Evolutionary conservation across 92 coral and sea anemone genomes (phyloP).

Genomic region (Umimayanthus kanabou): DNA sequence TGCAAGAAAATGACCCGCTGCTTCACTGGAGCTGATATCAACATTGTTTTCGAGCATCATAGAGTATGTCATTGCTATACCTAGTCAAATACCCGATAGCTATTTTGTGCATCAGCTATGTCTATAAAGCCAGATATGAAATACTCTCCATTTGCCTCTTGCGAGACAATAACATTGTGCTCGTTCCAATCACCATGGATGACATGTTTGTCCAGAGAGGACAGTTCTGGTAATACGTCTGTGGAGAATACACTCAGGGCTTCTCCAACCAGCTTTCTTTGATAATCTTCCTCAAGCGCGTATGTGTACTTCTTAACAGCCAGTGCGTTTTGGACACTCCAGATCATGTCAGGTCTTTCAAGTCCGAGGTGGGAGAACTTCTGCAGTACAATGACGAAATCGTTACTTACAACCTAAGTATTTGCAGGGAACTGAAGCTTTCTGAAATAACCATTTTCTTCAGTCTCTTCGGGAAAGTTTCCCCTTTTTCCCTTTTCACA

Average conservation of each 20-base stretch:
- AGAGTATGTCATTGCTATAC: constrained; percentile 55
- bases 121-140: constrained; percentile 61
- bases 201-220: constrained; percentile 20
- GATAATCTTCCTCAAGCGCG: constrained; percentile 20
- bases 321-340: constrained; percentile 19
- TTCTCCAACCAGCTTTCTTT: constrained; percentile 8
- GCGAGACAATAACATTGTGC: constrained; percentile 25
- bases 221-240: constrained; percentile 14
- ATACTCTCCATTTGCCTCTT: neutral
- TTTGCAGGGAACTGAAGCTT: neutral
- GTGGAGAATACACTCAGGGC: neutral
- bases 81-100: constrained; percentile 71
- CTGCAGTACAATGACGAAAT: constrained; percentile 7
- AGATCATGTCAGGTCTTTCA: constrained; percentile 4
- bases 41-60: constrained; percentile 35
- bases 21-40: constrained; percentile 27
- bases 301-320: constrained; percentile 1
- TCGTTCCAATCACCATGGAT: constrained; percentile 49
- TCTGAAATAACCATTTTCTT: no score
- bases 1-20: constrained; percentile 63
- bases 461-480: neutral
- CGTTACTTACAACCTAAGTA: neutral
- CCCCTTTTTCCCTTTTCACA: no score
- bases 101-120: constrained; percentile 61
- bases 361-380: constrained; percentile 22